phyloP scores from a whole-genome alignment of 2,113 vertebrate genomes.

The Marcusenius ussheri region DNA sequence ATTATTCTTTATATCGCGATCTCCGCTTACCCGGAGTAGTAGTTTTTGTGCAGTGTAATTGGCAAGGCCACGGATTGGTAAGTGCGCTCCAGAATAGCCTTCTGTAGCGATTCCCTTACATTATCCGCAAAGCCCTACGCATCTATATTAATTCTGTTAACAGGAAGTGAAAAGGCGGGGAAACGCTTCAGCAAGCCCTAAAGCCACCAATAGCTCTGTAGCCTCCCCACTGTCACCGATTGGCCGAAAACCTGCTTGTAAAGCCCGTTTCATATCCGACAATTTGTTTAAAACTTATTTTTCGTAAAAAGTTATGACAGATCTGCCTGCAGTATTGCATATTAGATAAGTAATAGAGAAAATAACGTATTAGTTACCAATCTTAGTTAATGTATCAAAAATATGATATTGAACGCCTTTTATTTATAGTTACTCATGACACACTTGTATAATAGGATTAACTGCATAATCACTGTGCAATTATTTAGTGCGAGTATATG shows the following conservation, averaged over 20 bases:
- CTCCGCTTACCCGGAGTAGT: constrained; percentile 9
- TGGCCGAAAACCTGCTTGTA: background rate
- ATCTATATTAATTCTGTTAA: constrained; percentile 39
- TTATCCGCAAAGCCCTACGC: constrained; percentile 44
- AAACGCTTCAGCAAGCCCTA: constrained; percentile 17
- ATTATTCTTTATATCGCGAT: background rate
- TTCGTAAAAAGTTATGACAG: background rate
- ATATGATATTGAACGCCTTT: background rate
- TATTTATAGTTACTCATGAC: background rate
- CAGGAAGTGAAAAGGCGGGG: constrained; percentile 55
- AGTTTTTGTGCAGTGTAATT: constrained; percentile 47
- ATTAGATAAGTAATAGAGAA: background rate
- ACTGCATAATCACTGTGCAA: background rate
- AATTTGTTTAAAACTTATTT: background rate
- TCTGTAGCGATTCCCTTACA: constrained; percentile 44
- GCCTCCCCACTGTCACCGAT: constrained; percentile 7
- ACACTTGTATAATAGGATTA: background rate
- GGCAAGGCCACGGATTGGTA: constrained; percentile 50
- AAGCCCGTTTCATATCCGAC: background rate
- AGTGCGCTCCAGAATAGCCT: constrained; percentile 47
- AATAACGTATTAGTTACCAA: background rate
- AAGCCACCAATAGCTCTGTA: constrained; percentile 5
- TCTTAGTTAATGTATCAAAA: background rate
- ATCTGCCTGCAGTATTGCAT: background rate
- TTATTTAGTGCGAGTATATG: background rate